These are phyloP conservation scores for Hozukius guyotensis DNA, from an alignment of 2,797 vertebrate genomes.

Conservation along the genomic window DNA sequence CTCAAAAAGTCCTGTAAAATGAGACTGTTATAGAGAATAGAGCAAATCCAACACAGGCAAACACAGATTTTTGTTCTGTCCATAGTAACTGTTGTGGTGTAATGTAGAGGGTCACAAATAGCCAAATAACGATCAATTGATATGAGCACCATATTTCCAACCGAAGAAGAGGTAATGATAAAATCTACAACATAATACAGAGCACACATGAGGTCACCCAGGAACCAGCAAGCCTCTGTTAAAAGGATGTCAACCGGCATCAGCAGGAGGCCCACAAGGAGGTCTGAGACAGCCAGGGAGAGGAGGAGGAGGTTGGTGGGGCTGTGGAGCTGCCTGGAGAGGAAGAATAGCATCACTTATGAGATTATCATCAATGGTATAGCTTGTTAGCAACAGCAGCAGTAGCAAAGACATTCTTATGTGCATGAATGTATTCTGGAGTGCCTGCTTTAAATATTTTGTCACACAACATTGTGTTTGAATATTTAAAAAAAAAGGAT, in stretches of 20 bases:
- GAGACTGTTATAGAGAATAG: neutral
- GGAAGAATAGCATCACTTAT: neutral
- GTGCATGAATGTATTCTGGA: neutral
- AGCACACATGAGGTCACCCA: neutral
- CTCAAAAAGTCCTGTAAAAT: neutral
- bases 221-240: neutral
- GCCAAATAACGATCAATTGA: slow-evolving; percentile 27
- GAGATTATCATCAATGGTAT: neutral
- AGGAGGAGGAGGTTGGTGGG: slow-evolving; percentile 37
- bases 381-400: neutral
- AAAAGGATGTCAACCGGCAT: neutral
- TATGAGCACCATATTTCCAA: slow-evolving; percentile 22
- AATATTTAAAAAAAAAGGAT: neutral
- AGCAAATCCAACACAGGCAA: neutral
- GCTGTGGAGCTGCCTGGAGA: slow-evolving; percentile 20
- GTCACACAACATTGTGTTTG: neutral
- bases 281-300: slow-evolving; percentile 34
- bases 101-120: slow-evolving; percentile 14
- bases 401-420: neutral
- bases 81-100: neutral
- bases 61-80: neutral
- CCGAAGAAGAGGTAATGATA: neutral
- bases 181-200: neutral
- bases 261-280: neutral
- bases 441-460: neutral